Conservation (phyloP, 2,888 invertebrate genomes). For the Pteria penguin region DNA sequence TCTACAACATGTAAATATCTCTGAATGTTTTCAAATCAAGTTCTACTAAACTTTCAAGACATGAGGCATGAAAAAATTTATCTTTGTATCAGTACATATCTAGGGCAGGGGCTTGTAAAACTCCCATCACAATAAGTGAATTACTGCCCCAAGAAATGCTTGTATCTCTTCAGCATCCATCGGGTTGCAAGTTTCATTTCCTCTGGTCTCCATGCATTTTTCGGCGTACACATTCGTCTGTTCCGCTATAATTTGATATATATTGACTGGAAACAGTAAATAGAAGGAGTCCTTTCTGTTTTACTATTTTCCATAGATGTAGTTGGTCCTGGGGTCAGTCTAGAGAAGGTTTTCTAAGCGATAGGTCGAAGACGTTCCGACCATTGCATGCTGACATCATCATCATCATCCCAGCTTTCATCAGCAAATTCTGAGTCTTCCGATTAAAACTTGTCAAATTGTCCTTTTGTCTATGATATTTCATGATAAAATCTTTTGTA, state of each 20-base stretch:
- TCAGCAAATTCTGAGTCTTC: too few species aligned
- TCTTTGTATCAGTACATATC: slow-evolving; percentile 29
- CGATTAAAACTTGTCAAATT: too few species aligned
- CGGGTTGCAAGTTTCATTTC: slow-evolving; percentile 12
- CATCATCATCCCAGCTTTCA: too few species aligned
- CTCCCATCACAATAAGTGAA: slow-evolving; percentile 33
- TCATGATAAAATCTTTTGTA: too few species aligned
- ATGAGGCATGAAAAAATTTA: slow-evolving; percentile 9
- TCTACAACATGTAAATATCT: too few species aligned
- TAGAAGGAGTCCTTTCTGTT: slow-evolving; percentile 3
- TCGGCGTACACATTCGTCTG: slow-evolving; percentile 20
- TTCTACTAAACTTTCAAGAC: slow-evolving; percentile 11
- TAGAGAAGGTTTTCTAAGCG: too few species aligned
- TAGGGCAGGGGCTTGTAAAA: slow-evolving; percentile 15
- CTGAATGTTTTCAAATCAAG: too few species aligned
- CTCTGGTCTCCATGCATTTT: neutral
- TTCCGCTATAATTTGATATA: neutral
- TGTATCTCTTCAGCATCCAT: slow-evolving; percentile 24
- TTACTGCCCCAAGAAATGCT: slow-evolving; percentile 25
- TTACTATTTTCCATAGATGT: neutral
- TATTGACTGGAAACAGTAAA: slow-evolving; percentile 10
- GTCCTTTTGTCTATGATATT: too few species aligned
- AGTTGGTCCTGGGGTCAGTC: neutral
- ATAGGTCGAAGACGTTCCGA: too few species aligned
- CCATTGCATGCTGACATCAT: too few species aligned